A percentile compares a stretch with the other conserved stretches of the same genome.
Evolutionary conservation across 2,797 vertebrate species (phyloP).

Genomic region (Mormyrops boulengeri): DNA sequence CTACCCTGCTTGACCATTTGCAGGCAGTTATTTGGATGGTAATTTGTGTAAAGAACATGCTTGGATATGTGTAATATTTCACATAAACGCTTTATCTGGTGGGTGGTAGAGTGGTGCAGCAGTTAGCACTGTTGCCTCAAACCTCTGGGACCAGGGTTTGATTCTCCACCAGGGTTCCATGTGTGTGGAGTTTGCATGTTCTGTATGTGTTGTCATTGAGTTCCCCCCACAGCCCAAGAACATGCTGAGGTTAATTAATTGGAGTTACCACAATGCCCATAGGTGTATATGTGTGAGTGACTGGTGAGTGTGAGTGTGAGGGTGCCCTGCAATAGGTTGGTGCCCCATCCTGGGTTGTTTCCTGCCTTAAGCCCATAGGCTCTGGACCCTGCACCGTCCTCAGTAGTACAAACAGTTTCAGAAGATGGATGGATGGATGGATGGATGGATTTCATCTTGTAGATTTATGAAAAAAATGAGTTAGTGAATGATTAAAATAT

Average conservation of each 20-base stretch:
- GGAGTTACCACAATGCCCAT: background rate
- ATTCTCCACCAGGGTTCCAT: background rate
- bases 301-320: too few relatives aligned
- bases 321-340: too few relatives aligned
- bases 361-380: too few relatives aligned
- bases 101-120: background rate
- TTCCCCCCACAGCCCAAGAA: background rate
- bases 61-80: background rate
- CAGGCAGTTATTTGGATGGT: background rate
- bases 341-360: too few relatives aligned
- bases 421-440: too few relatives aligned
- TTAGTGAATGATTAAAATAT: background rate
- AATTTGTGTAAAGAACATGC: background rate
- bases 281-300: background rate
- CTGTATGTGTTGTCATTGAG: background rate
- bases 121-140: background rate
- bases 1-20: conserved; percentile 18
- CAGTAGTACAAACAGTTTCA: too few relatives aligned
- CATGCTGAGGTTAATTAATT: background rate
- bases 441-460: background rate
- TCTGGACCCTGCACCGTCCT: too few relatives aligned
- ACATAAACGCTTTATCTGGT: background rate
- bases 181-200: background rate
- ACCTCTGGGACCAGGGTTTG: background rate
- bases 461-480: background rate